Conservation (phyloP, 2,888 invertebrate genomes). For the Chydorus sphaericus region DNA sequence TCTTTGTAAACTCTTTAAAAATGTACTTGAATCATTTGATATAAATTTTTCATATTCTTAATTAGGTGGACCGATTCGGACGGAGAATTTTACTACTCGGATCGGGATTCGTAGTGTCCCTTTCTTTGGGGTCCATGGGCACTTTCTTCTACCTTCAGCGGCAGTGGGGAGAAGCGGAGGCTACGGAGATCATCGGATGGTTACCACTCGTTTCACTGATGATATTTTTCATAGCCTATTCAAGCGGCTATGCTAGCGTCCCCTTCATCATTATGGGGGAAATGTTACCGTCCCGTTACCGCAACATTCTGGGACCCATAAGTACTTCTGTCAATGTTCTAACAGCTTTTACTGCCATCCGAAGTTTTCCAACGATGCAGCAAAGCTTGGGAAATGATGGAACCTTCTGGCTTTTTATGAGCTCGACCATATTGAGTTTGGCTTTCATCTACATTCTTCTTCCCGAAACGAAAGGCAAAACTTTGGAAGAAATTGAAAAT, state of each 20-base stretch:
- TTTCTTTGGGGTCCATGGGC: conserved; percentile 10
- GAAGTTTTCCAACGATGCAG: conserved; percentile 9
- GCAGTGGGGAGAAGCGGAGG: conserved; percentile 3
- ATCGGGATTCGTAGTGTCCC: conserved; percentile 12
- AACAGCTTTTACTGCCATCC: conserved; percentile 13
- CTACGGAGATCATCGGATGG: background rate
- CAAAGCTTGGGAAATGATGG: conserved; percentile 8
- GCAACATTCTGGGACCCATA: conserved; percentile 13
- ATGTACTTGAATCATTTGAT: background rate
- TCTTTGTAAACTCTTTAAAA: background rate
- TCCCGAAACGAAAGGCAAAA: conserved; percentile 15
- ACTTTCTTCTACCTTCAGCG: conserved; percentile 15
- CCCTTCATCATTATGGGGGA: conserved; percentile 11
- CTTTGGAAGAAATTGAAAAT: conserved; percentile 12
- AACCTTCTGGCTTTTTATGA: conserved; percentile 8
- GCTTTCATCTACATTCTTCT: conserved; percentile 9
- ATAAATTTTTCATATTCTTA: background rate
- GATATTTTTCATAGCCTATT: background rate
- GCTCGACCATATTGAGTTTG: background rate
- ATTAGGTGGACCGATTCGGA: background rate
- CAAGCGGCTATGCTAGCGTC: conserved; percentile 1
- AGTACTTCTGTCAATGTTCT: conserved; percentile 15
- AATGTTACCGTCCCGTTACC: conserved; percentile 2
- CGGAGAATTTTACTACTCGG: conserved; percentile 8
- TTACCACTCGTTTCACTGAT: background rate